Evolutionary conservation across 2,113 vertebrate genomes (phyloP), one percentile per base, ranked within the genome.

Genomic region (Poicephalus meyeri): DNA sequence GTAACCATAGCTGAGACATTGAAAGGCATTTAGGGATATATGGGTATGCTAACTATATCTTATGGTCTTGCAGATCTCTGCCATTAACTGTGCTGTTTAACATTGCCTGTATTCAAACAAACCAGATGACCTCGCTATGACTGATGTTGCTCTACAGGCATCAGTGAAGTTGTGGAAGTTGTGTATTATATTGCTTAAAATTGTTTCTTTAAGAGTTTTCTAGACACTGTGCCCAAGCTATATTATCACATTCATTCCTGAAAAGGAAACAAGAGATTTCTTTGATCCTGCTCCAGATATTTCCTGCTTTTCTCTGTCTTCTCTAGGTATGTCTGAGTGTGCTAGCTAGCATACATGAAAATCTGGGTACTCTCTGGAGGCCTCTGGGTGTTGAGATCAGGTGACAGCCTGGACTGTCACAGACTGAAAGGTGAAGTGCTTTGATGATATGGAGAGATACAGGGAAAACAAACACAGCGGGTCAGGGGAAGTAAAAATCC

Each of bases 31-130:
- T 31, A 39, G 61, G 19, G 39, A n/a, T 79, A 31, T 58, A 58
- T 24, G 21, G 13, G 13, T 35, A 35, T 35, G 56, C 24, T 58
- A 58, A 35, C 13, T 7, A 16, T 21, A 7, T 42, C 52, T 60
- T 23, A 23, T 31, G 7, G 16, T 53, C 33, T 83, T 50, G 46
- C 17, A 39, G 6, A 72, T 35, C 58, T 78, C 25, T 29, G 9
- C 33, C 25, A 4, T 31, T 78, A 15, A 1, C 35, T 35, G 19
- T 16, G 28, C 19, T 50, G 9, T 11, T 1, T 44, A 37, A 37
- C 7, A 2, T 4, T 69, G n/a, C 33, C 7, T 7, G 0, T 19
- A 29, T 9, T 55, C n/a, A 42, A 16, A n/a, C 13, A 24, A 5
- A 29, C n/a, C 49, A 29, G 20, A 64, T 35, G 7, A 31, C 31